Conservation (phyloP, 2,888 invertebrate species). For the Drosophila maculinotata region DNA sequence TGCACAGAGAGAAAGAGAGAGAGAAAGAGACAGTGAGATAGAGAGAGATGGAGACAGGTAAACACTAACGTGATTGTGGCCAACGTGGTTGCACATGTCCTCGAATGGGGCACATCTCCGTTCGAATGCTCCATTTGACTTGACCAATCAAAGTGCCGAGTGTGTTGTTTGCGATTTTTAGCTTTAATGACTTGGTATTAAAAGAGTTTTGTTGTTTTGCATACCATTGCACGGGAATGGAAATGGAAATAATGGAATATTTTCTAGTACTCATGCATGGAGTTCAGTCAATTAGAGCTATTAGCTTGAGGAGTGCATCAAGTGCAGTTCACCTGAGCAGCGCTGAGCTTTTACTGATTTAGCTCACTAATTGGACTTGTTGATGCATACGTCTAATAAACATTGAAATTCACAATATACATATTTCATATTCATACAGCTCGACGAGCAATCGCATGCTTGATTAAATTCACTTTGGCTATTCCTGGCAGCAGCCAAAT, state of each 20-base stretch:
- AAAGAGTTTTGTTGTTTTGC: conserved; percentile 46
- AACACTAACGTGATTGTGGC: conserved; percentile 66
- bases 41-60: conserved; percentile 2
- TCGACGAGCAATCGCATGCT: conserved; percentile 53
- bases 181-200: conserved; percentile 66
- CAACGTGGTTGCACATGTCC: conserved; percentile 41
- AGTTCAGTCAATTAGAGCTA: conserved; percentile 24
- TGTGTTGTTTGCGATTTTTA: conserved; percentile 28
- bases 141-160: conserved; percentile 68
- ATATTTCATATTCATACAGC: conserved; percentile 21
- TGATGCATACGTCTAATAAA: conserved; percentile 30
- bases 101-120: conserved; percentile 10
- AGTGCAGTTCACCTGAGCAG: conserved; percentile 24
- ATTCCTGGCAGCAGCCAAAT: conserved; percentile 1
- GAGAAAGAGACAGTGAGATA: too few species aligned
- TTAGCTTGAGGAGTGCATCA: conserved; percentile 19
- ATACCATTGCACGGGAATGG: conserved; percentile 58
- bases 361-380: conserved; percentile 40
- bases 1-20: neutral
- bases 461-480: conserved; percentile 47
- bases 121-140: conserved; percentile 65
- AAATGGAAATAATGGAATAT: neutral
- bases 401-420: conserved; percentile 29
- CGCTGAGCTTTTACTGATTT: conserved; percentile 8
- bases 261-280: neutral